Evolutionary conservation across 2,888 invertebrate species (phyloP).

Genomic region (Operophtera brumata): DNA sequence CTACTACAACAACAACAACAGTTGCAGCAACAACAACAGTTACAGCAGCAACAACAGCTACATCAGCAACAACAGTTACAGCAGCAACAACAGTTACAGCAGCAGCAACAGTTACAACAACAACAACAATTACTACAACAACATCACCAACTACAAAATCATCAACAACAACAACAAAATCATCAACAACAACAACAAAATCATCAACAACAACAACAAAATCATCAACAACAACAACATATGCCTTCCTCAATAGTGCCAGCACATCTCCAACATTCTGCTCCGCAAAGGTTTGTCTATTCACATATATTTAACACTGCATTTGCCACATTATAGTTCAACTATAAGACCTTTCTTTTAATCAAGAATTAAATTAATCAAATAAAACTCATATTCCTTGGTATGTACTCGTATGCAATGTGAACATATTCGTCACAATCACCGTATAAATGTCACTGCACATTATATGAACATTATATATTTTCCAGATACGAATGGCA

Average conservation of each 20-base stretch:
- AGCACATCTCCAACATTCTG: conserved; percentile 36
- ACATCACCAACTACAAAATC: conserved; percentile 26
- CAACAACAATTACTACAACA: conserved; percentile 19
- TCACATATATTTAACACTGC: no score
- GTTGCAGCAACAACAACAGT: conserved; percentile 53
- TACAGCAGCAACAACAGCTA: conserved; percentile 28
- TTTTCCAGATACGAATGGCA: conserved; percentile 68
- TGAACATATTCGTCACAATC: no score
- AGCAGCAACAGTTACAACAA: conserved; percentile 12
- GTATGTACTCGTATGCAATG: no score
- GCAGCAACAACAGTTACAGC: conserved; percentile 27
- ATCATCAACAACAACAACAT: conserved; percentile 29
- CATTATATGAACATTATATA: no score
- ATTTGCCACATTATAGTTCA: no score
- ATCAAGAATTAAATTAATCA: no score
- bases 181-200: conserved; percentile 31
- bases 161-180: no score
- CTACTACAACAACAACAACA: conserved; percentile 45
- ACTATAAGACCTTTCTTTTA: no score
- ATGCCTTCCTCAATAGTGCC: conserved; percentile 22
- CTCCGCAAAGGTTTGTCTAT: conserved; percentile 38
- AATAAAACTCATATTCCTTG: no score
- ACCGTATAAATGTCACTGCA: no score
- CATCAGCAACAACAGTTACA: conserved; percentile 30
- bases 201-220: conserved; percentile 24